Evolutionary conservation across 2,888 invertebrate species (phyloP).

Genomic region (Choristoneura rosaceana): DNA sequence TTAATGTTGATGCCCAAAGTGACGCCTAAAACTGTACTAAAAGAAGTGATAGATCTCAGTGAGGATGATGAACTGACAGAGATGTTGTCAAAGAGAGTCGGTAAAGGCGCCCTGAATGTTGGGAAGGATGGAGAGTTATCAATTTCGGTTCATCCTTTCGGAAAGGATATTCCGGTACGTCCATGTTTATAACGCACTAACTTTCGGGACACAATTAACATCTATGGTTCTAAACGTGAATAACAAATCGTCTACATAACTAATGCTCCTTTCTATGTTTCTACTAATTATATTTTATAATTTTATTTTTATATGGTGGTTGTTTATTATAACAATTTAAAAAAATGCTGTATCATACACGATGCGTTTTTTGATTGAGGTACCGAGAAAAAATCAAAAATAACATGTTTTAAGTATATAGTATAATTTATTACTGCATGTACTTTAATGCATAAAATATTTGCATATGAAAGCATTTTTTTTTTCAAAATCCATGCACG

Average conservation of each 20-base stretch:
- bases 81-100: slow-evolving; percentile 70
- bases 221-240: slow-evolving; percentile 22
- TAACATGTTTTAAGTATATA: background rate
- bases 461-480: background rate
- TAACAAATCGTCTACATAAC: slow-evolving; percentile 18
- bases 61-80: slow-evolving; percentile 72
- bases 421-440: background rate
- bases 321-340: background rate
- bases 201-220: slow-evolving; percentile 36
- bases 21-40: slow-evolving; percentile 63
- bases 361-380: background rate
- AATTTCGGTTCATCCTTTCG: slow-evolving; percentile 73
- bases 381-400: background rate
- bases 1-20: slow-evolving; percentile 78
- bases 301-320: slow-evolving; percentile 17
- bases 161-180: slow-evolving; percentile 74
- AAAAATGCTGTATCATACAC: background rate
- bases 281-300: slow-evolving; percentile 5
- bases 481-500: slow-evolving; percentile 10
- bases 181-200: slow-evolving; percentile 30
- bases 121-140: slow-evolving; percentile 79
- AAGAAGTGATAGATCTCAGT: slow-evolving; percentile 76
- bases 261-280: slow-evolving; percentile 4
- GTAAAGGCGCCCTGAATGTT: slow-evolving; percentile 71
- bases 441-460: slow-evolving; percentile 1